These are phyloP conservation scores for Capreolus pygargus DNA, from an alignment of 2,113 vertebrate species.

Conservation along the genomic window DNA sequence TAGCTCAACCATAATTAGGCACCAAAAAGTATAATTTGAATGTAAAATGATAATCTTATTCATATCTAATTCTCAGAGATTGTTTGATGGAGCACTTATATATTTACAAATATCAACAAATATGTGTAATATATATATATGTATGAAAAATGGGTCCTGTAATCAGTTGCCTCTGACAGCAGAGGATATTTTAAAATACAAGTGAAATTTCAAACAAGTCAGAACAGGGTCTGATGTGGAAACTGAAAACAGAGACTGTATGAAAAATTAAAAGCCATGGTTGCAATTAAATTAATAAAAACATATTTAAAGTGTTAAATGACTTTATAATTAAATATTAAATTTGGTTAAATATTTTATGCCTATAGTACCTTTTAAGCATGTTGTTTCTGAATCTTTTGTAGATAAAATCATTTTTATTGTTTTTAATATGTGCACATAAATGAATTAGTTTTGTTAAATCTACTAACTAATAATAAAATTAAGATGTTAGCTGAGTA, in stretches of 20 bases:
- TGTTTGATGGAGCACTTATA: not conserved
- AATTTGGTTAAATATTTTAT: not conserved
- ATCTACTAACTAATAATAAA: not conserved
- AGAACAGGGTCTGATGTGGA: not conserved
- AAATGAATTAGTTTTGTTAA: constrained; percentile 4
- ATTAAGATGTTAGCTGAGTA: not conserved
- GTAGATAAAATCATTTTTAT: not conserved
- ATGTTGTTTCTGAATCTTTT: constrained; percentile 9
- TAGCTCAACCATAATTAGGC: not conserved
- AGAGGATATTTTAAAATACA: not conserved
- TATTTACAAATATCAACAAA: not conserved
- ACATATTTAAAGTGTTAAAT: not conserved
- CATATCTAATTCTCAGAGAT: not conserved
- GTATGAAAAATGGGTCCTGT: not conserved
- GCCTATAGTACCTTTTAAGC: not conserved
- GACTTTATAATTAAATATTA: not conserved
- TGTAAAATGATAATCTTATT: constrained; percentile 28
- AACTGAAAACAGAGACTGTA: not conserved
- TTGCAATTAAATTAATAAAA: not conserved
- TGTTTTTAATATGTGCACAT: not conserved
- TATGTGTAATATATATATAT: not conserved
- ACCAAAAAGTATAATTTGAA: constrained; percentile 19
- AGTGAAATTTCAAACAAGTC: constrained; percentile 15
- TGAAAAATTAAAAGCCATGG: not conserved
- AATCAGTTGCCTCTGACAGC: not conserved